Conservation (phyloP, 2,113 vertebrate genomes). For the Boleophthalmus pectinirostris region DNA sequence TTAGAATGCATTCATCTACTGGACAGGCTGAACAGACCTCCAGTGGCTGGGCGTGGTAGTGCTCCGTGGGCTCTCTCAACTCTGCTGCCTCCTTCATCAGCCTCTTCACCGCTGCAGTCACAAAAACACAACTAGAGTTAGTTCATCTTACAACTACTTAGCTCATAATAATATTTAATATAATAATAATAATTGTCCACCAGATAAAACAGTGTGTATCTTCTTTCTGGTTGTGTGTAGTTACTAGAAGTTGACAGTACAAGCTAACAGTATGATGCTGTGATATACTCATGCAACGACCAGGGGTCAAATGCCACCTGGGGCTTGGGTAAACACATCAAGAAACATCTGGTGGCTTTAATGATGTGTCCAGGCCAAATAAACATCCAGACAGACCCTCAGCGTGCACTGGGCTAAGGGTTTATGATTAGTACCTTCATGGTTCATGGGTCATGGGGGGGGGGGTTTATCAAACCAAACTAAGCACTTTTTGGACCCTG, state of each 20-base stretch:
- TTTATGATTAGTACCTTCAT: background rate
- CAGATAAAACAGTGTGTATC: background rate
- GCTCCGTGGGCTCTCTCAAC: slow-evolving; percentile 94
- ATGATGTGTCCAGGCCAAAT: slow-evolving; percentile 10
- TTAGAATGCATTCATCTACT: background rate
- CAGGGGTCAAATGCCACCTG: background rate
- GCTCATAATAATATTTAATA: no score
- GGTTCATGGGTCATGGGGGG: background rate
- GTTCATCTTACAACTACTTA: background rate
- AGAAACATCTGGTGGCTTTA: slow-evolving; percentile 33
- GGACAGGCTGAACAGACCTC: slow-evolving; percentile 81
- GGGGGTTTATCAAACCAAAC: background rate
- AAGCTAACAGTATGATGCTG: background rate
- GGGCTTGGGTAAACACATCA: background rate
- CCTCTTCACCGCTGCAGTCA: slow-evolving; percentile 89
- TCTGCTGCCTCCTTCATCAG: slow-evolving; percentile 99
- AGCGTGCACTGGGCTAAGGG: background rate
- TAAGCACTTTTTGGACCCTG: background rate
- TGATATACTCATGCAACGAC: background rate
- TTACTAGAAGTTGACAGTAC: background rate
- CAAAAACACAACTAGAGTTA: slow-evolving; percentile 21
- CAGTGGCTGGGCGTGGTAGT: slow-evolving; percentile 97
- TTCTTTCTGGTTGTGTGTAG: background rate
- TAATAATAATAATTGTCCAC: no score
- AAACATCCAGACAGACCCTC: background rate